Percentiles rank a stretch among this genome's conserved stretches.
Conservation (phyloP, 2,888 invertebrate genomes). For the Eulithis testata region DNA sequence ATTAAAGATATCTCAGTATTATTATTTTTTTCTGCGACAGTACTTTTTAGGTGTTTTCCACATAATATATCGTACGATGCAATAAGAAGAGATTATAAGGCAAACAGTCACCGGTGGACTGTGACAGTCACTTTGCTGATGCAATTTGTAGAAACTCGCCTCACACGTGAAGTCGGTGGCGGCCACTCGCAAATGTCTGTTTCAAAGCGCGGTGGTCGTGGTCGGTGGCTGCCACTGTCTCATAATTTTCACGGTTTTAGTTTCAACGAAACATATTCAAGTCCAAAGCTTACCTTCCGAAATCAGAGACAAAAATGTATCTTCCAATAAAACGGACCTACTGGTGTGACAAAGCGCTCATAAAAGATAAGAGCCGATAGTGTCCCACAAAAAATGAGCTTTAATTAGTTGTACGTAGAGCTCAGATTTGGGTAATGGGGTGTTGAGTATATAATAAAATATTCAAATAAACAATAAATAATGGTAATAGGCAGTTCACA, state of each 20-base stretch:
- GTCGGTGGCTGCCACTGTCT: conserved; percentile 13
- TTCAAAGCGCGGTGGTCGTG: too few relatives aligned
- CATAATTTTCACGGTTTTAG: conserved; percentile 56
- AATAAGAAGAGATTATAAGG: too few relatives aligned
- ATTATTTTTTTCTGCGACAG: too few relatives aligned
- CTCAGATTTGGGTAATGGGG: conserved; percentile 28
- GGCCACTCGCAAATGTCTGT: too few relatives aligned
- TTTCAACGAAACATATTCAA: conserved; percentile 58
- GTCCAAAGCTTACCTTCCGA: conserved; percentile 56
- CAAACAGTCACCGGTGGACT: too few relatives aligned
- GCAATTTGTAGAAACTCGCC: too few relatives aligned
- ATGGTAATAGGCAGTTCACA: conserved; percentile 72
- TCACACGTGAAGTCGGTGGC: too few relatives aligned
- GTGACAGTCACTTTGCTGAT: too few relatives aligned
- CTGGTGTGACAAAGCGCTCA: conserved; percentile 57
- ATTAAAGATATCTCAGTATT: too few relatives aligned
- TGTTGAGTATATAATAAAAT: conserved; percentile 66
- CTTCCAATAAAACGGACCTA: conserved; percentile 60
- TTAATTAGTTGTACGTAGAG: conserved; percentile 39
- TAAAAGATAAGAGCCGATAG: conserved; percentile 54
- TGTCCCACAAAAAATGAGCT: conserved; percentile 43
- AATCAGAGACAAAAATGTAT: conserved; percentile 58
- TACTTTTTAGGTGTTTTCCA: too few relatives aligned
- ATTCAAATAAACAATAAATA: conserved; percentile 71
- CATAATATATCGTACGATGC: too few relatives aligned